Conservation (phyloP, 2,888 invertebrate genomes). For the Scrobipalpa costella region DNA sequence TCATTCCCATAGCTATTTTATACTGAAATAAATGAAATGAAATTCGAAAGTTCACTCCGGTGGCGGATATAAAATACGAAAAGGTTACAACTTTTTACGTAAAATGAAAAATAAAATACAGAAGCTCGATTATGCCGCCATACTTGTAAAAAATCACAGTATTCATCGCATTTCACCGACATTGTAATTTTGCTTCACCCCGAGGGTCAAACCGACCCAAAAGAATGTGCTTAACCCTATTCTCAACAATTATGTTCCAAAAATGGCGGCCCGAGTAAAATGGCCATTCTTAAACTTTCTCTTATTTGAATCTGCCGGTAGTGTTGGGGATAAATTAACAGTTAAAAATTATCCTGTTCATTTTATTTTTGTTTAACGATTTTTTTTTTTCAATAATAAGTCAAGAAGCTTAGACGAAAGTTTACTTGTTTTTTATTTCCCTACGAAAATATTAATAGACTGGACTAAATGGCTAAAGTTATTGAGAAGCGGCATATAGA, state of each 20-base stretch:
- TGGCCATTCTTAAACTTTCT: slow-evolving; percentile 46
- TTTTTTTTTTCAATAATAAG: background rate
- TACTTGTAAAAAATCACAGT: slow-evolving; percentile 6
- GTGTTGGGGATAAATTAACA: slow-evolving; percentile 31
- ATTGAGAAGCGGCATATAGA: no score
- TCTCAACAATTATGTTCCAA: slow-evolving; percentile 54
- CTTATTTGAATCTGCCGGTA: slow-evolving; percentile 45
- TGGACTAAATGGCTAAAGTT: no score
- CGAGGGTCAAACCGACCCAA: slow-evolving; percentile 23
- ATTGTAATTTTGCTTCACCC: slow-evolving; percentile 12
- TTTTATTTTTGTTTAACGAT: background rate
- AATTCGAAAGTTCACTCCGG: no score
- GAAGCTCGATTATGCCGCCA: background rate
- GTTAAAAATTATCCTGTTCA: background rate
- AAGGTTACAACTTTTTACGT: background rate
- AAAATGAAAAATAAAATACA: slow-evolving; percentile 1
- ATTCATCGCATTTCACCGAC: background rate
- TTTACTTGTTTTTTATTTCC: no score
- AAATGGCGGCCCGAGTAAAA: slow-evolving; percentile 47
- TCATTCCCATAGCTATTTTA: no score
- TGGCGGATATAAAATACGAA: no score
- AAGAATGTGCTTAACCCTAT: slow-evolving; percentile 43
- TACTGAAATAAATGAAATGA: no score
- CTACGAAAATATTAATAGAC: no score
- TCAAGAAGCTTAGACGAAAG: no score